Evolutionary conservation across 2,797 vertebrate species (phyloP), one percentile per base, ranked within the genome.

Genomic region (Antennarius maculatus): DNA sequence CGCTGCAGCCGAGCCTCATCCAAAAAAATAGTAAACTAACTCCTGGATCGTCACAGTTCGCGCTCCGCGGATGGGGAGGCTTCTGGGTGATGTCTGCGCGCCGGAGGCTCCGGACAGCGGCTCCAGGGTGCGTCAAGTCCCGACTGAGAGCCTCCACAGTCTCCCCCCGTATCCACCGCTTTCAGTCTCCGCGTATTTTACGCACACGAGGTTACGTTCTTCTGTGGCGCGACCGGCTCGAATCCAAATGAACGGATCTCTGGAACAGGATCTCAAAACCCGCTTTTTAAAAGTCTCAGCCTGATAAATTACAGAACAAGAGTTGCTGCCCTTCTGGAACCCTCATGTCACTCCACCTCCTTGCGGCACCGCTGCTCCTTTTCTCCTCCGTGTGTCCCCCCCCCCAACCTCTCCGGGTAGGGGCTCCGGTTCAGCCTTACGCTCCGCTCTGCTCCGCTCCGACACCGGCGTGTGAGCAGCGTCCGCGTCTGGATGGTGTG

Each of bases 121-220:
- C 66, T 84, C 76, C 81, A 49, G 43, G 54, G 51, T 51, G 77
- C 71, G 66, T 39, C 64, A 75, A 65, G 77, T 48, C 74, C 84
- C 76, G 39, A 27, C 18, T 3, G 43, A 53, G 57, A 52, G 55
- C 16, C 61, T 63, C 64, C 69, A 23, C 52, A 9, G 54, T 60
- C 54, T 41, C 49, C 14, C 23, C 23, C 23, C 23, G 60, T n/a
- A 9, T 50, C 68, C 58, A 42, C 47, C 14, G 23, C 66, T 56
- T 29, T 37, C 53, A 34, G 71, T 71, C 74, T 58, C 47, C 47
- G 69, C 71, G 70, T 72, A 52, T 28, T 66, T 69, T 80, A 69
- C 82, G 80, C 87, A 74, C 83, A 61, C 76, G 74, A n/a, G 70
- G 74, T 8, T 65, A 2, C 5, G 9, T 27, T 71, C 68, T 69